Evolutionary conservation across 1,140 invertebrate genomes (phyloP), one percentile per base, ranked within the genome.

Genomic region (Aporrectodea caliginosa): DNA sequence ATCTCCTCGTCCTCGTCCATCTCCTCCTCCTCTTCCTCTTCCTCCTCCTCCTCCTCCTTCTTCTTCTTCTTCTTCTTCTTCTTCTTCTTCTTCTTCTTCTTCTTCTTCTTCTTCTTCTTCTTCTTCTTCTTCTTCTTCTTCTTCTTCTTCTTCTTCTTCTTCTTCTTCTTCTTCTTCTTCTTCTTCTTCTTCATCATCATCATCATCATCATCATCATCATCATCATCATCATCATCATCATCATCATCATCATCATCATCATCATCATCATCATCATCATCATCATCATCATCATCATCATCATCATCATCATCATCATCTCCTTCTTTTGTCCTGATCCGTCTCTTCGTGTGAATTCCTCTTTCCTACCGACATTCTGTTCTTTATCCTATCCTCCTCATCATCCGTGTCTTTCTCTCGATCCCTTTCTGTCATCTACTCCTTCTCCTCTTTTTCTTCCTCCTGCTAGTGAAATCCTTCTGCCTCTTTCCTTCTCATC

Each of bases 171-270:
- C 22, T 22, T 58, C 43, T 58, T 22, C 43, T 22, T 58, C 43
- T 22, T 22, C 22, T 22, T 58, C 43, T 58, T 22, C 43, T 22
- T 58, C 43, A 72, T 72, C 70, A 32, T 72, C 70, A 72, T 72
- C 70, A 72, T 72, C 70, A 72, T 72, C 70, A 72, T 72, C 70
- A 72, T 72, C 70, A 72, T 72, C 70, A 72, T 72, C 70, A 72
- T 72, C 70, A 72, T 72, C 70, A 72, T 72, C 70, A 72, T 72
- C 70, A 72, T 72, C 70, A 72, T 72, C 70, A 72, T 72, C 70
- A 72, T 72, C 70, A 72, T 72, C 70, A 72, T 72, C 70, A 72
- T 72, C 70, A 72, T 72, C 70, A 72, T 72, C 70, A 32, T 72
- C 70, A 72, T 72, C 70, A 72, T 72, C 70, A 72, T 72, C 70